phyloP scores from a whole-genome alignment of 1,140 invertebrate species.

The Drosophila ercepeae region DNA sequence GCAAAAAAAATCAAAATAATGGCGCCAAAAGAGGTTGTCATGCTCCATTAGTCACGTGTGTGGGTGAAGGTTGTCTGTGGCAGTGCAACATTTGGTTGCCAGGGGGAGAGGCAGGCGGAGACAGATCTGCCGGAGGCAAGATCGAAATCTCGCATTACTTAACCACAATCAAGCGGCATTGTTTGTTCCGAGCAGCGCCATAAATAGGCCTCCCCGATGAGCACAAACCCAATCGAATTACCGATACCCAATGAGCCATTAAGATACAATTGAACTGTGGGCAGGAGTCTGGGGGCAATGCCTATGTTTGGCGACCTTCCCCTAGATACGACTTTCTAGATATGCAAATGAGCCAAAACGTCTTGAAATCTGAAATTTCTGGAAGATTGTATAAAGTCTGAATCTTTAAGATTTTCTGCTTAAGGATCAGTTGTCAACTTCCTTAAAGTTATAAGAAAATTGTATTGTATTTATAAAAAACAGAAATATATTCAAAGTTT shows the following conservation, averaged over 20 bases:
- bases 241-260: conserved; percentile 70
- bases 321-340: conserved; percentile 31
- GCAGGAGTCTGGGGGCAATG: conserved; percentile 44
- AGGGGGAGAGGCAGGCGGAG: conserved; percentile 1
- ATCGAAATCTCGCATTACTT: conserved; percentile 50
- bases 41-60: conserved; percentile 64
- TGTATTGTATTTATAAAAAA: too few species aligned
- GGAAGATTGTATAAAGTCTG: not conserved
- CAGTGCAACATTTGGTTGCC: conserved; percentile 25
- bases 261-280: conserved; percentile 42
- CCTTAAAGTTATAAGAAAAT: too few species aligned
- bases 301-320: conserved; percentile 40
- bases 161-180: conserved; percentile 44
- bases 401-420: too few species aligned
- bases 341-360: conserved; percentile 14
- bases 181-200: conserved; percentile 33
- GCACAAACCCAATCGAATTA: conserved; percentile 52
- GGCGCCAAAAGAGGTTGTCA: conserved; percentile 41
- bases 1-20: conserved; percentile 2
- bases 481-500: too few species aligned
- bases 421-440: too few species aligned
- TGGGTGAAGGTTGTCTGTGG: conserved; percentile 72
- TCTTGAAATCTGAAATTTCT: not conserved
- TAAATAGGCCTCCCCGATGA: conserved; percentile 47
- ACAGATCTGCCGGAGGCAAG: conserved; percentile 32